Base-by-base conservation (phyloP, 2,797 vertebrate genomes). In the Limnodromus scolopaceus region DNA sequence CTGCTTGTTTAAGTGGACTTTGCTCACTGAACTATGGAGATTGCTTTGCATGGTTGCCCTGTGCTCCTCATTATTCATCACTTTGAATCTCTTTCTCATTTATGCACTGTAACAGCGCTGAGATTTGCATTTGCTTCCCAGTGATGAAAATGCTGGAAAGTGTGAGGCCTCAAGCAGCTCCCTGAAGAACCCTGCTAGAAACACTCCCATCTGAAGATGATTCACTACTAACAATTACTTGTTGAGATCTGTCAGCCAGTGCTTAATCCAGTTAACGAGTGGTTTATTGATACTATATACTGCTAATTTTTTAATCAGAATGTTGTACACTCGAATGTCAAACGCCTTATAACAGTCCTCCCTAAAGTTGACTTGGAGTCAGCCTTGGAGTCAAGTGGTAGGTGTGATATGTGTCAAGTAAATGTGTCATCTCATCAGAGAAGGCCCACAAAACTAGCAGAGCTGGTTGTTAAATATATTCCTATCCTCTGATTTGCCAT, bases 221-320 rank as follows among this genome's bases (percentile, higher is more conserved):
- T 78, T 97, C 94, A 96, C 79, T 63, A 53, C 57, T 80, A 84
- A 93, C 79, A 89, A 58, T 89, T 80, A 12, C 49, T 86, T 72
- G 61, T 72, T 93, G 91, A 95, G 87, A 92, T 85, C 65, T 96
- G 87, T 75, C 96, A 92, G 65, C 25, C 54, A 72, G 87, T 1
- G 7, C 70, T 93, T 88, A 81, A 92, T 94, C 84, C 30, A 61
- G 69, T 78, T 83, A 94, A 80, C 0, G 1, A 89, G 88, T 61
- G 54, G 54, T 91, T 96, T 94, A 86, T 94, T 94, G 95, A 88
- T 89, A 92, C 48, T 38, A 77, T 76, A 89, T 49, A 64, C 70
- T 57, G 71, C 75, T 93, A 82, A 89, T 92, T 87, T 94, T 93
- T 87, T 83, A 96, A 96, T 96, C 94, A 89, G 91, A 74, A 54